Base-by-base conservation (phyloP, 2,113 vertebrate genomes). In the Myrmophylax atrothorax region DNA sequence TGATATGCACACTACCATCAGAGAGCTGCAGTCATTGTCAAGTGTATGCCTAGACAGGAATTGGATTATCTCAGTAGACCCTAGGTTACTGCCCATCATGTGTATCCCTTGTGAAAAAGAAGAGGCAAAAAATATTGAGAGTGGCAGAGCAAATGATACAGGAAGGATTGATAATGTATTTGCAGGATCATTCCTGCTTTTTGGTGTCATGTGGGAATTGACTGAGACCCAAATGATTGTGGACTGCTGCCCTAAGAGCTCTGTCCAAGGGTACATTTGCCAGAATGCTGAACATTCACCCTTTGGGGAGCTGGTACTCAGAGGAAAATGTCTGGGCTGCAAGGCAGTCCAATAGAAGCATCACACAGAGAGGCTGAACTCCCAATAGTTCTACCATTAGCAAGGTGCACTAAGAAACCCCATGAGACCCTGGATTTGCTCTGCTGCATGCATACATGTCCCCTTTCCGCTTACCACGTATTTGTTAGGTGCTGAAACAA, bases 391-490 rank as follows among this genome's bases (percentile, higher is more conserved):
- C 10, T 52, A 12, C 26, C 4, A 3, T 13, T 28, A 77, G 50
- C 24, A 56, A 49, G 12, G 22, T 74, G 37, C 4, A 2, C 12
- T 40, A 26, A 58, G 63, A 81, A 66, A 28, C 5, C 24, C 10
- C 6, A 6, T 10, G 55, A 49, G 11, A 44, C 28, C 31, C 14
- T 62, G 52, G 20, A 9, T 75, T 87, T 96, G 35, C 66, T 90
- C 38, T 64, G 29, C n/a, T 92, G 25, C 24, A 4, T 60, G 24
- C 7, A 3, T 53, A 4, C 0, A 0, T 22, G 19, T 31, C 38
- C 29, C 38, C 29, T 70, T 87, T 75, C 33, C 31, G 28, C 35
- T 55, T 67, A 33, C 42, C 1, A 3, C 3, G 2, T 24, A 10
- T 37, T 84, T 77, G 6, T 59, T 68, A 72, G 33, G 28, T 46